Conservation (phyloP, 2,113 vertebrate genomes). For the Myotis lucifugus region DNA sequence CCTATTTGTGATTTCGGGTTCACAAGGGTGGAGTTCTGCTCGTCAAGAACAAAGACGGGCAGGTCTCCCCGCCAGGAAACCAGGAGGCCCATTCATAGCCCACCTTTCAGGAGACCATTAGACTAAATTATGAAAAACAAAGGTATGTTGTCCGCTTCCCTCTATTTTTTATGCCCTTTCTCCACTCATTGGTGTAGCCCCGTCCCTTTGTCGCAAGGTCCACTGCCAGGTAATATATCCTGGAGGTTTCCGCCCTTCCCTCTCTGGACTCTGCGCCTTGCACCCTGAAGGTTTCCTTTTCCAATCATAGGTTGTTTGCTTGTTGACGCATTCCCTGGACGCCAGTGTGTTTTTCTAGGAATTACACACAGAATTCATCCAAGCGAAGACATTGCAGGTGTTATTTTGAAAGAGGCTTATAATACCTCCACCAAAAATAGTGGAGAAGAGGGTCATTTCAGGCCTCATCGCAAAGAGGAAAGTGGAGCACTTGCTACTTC, state of each 20-base stretch:
- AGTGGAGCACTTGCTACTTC: background rate
- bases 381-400: background rate
- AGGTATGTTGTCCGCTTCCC: background rate
- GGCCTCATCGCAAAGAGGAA: background rate
- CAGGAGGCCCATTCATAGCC: rapidly evolving
- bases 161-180: background rate
- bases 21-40: background rate
- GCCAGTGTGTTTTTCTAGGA: background rate
- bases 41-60: background rate
- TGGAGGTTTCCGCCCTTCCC: background rate
- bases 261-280: background rate
- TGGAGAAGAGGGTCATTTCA: background rate
- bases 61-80: background rate
- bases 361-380: background rate
- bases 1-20: background rate
- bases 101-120: background rate
- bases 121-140: background rate
- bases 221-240: background rate
- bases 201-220: background rate
- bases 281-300: background rate
- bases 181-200: background rate
- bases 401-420: background rate
- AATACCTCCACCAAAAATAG: background rate
- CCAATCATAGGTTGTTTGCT: background rate
- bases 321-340: background rate